Percentiles rank a stretch among this genome's conserved stretches.
phyloP scores from a whole-genome alignment of 2,113 vertebrate species.

The Otis tarda region DNA sequence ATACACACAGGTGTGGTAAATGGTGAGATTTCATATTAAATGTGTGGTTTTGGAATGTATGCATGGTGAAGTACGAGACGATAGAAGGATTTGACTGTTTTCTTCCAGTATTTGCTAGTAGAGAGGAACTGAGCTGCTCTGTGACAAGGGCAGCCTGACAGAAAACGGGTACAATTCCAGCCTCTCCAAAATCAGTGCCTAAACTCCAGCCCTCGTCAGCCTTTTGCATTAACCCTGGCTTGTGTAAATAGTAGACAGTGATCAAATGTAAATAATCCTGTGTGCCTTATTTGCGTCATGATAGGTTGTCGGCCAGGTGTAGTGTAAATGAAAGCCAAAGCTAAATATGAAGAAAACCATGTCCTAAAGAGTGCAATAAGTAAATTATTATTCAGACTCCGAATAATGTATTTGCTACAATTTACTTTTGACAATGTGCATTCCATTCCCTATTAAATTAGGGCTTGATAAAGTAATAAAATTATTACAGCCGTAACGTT shows the following conservation, averaged over 20 bases:
- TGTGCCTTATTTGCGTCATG: constrained; percentile 24
- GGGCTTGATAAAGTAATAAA: constrained; percentile 49
- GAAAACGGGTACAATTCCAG: constrained; percentile 10
- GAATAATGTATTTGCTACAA: constrained; percentile 34
- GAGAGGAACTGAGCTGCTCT: constrained; percentile 19
- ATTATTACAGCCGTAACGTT: constrained; percentile 7
- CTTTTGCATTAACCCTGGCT: constrained; percentile 12
- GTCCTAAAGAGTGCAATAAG: constrained; percentile 51
- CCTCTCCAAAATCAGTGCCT: not conserved
- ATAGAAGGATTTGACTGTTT: constrained; percentile 29
- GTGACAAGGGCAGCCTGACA: not conserved
- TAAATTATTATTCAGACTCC: constrained; percentile 56
- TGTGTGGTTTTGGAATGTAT: not conserved
- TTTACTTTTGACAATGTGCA: constrained; percentile 62
- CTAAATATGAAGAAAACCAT: constrained; percentile 55
- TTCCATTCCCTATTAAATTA: constrained; percentile 57
- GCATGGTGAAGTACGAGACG: not conserved
- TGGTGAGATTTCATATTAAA: not conserved
- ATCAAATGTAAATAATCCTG: constrained; percentile 48
- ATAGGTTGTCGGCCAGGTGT: constrained; percentile 39
- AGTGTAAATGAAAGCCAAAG: constrained; percentile 53
- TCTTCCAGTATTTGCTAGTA: constrained; percentile 11
- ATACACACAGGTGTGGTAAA: not conserved
- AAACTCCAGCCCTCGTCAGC: not conserved
- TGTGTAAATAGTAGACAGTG: constrained; percentile 41